phyloP scores from a whole-genome alignment of 1,140 invertebrate species.

The Drosophila quadrilineata region DNA sequence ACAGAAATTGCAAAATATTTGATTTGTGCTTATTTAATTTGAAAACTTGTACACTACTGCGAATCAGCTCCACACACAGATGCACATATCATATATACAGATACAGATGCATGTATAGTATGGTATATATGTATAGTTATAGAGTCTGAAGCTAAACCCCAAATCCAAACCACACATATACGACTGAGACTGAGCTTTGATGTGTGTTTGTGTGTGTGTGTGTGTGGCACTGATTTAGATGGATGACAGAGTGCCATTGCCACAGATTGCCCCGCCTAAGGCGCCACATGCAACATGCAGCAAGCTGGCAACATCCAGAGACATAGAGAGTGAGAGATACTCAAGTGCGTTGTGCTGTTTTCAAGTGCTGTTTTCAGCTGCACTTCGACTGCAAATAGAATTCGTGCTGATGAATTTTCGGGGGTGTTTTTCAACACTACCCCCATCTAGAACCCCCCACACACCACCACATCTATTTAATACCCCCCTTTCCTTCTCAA shows the following conservation, averaged over 20 bases:
- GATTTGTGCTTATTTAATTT: constrained; percentile 78
- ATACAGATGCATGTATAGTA: not conserved
- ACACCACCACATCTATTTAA: too few species aligned
- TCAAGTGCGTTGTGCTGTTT: constrained; percentile 55
- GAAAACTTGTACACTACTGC: constrained; percentile 48
- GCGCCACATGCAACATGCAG: constrained; percentile 31
- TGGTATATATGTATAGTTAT: not conserved
- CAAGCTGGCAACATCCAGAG: too few species aligned
- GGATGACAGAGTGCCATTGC: constrained; percentile 23
- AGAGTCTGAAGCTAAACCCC: not conserved
- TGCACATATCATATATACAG: not conserved
- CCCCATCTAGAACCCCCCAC: too few species aligned
- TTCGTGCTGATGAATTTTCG: constrained; percentile 36
- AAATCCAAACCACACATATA: constrained; percentile 24
- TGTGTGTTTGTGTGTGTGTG: not conserved
- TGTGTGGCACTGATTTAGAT: constrained; percentile 42
- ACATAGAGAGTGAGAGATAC: too few species aligned
- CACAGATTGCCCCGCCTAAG: constrained; percentile 44
- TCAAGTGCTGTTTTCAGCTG: constrained; percentile 65
- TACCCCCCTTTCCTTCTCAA: too few species aligned
- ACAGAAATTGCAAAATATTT: constrained; percentile 74
- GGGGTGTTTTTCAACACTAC: not conserved
- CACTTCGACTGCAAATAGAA: constrained; percentile 54
- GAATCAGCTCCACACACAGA: constrained; percentile 1
- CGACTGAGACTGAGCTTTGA: not conserved